Evolutionary conservation across 2,888 invertebrate genomes (phyloP), one percentile per base, ranked within the genome.

Genomic region (Vanessa cardui): DNA sequence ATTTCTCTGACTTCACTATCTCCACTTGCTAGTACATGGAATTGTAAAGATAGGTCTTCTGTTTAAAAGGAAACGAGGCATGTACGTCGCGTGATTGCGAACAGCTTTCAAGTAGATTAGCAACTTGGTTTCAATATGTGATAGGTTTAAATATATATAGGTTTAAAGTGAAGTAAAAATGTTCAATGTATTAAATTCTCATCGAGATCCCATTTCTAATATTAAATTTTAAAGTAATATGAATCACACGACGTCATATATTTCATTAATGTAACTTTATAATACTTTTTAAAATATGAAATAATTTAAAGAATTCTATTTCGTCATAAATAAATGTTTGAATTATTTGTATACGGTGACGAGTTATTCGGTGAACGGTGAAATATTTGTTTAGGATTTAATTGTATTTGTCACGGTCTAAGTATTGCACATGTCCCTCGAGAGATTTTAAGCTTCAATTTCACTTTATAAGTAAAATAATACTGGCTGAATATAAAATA

Each of bases 71-170:
- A 71, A 75, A 74, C 73, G 75, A 69, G 69, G 64, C 72, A 65
- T 72, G 65, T 69, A 70, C 66, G 65, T 73, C 69, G 69, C 75
- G 71, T 75, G 74, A 76, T 76, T 77, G 75, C 76, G 70, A 73
- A 68, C 74, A 73, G 77, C 78, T 78, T 75, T 77, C 76, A 77
- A 74, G 71, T 74, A 75, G 75, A 78, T 78, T 77, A 77, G 76
- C 73, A 72, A 74, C 72, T 70, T 72, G 72, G 67, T 72, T 74
- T 71, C 77, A 70, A 76, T 76, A 74, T 76, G 74, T 74, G 72
- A 73, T 78, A 72, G 74, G 70, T 73, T 75, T 71, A 59, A 31
- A 47, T 54, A 52, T 31, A 50, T 50, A 50, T 20, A 49, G 20
- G 12, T 39, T 39, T 39, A 39, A 49, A 9, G 56, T 6, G 39